Evolutionary conservation across 1,140 invertebrate species (phyloP), one percentile per base, ranked within the genome.

Genomic region (Orussus abietinus): DNA sequence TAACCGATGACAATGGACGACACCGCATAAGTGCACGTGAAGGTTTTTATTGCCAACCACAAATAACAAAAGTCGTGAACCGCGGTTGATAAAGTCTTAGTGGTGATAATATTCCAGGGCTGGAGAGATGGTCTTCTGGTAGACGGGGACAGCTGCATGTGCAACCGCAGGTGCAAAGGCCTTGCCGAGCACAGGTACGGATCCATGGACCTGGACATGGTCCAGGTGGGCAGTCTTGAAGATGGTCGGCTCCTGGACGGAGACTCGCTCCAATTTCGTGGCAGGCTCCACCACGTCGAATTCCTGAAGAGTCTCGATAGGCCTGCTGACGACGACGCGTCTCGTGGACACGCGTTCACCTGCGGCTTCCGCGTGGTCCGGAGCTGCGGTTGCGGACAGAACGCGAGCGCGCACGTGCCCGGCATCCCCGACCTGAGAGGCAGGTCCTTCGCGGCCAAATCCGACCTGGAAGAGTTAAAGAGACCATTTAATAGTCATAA

Each of bases 271-370:
- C 36, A 75, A 49, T 47, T 80, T 80, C 11, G 78, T 80, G 7
- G 75, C 76, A 20, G 79, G 79, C 46, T 80, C 76, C 15, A 78
- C 70, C 21, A 80, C 67, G 10, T 79, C 74, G 17, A 78, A 62
- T 52, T 80, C 78, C 42, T 79, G 76, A 9, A 82, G 64, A 3
- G 80, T 82, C 51, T 82, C 78, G 40, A 81, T 77, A 2, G 80
- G 80, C 41, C 79, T 66, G 41, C 75, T 78, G 4, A 82, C 74
- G 7, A 82, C 80, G 33, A 82, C 77, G 25, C 80, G 74, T 32
- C 80, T 69, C 19, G 79, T 81, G 30, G 78, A 76, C 25, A 81
- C 76, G 21, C 74, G 75, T 56, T 82, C 79, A 34, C 74, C 74
- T 9, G 71, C 58, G 29, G 76, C 60, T 3, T 75, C 59, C 0